Conservation (phyloP, 2,797 vertebrate species). For the Coluber constrictor region DNA sequence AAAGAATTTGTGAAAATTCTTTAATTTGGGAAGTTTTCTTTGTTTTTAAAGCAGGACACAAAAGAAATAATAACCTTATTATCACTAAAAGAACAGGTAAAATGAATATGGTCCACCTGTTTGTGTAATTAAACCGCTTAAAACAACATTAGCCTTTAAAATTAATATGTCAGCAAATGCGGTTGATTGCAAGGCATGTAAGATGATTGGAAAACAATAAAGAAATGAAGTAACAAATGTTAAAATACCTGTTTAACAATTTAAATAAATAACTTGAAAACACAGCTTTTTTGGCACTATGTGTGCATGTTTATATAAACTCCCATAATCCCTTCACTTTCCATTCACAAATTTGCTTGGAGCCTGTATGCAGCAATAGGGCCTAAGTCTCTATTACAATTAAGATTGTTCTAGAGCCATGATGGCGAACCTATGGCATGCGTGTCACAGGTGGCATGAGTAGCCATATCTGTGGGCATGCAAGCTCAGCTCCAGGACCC, state of each 20-base stretch:
- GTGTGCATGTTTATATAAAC: accelerated
- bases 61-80: constrained; percentile 47
- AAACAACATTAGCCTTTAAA: constrained; percentile 33
- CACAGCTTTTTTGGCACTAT: background rate
- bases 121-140: constrained; percentile 40
- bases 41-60: background rate
- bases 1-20: constrained; percentile 4
- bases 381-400: background rate
- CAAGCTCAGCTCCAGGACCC: no score
- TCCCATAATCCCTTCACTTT: accelerated
- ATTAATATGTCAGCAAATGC: constrained; percentile 21
- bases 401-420: background rate
- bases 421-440: no score
- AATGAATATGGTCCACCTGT: constrained; percentile 61
- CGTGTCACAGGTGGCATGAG: no score
- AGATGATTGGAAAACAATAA: constrained; percentile 22
- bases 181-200: background rate
- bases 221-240: constrained; percentile 6
- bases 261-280: background rate
- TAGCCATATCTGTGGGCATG: no score
- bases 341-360: background rate
- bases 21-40: background rate
- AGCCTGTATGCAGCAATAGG: background rate
- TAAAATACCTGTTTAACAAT: accelerated
- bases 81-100: constrained; percentile 57